phyloP scores from a whole-genome alignment of 2,113 vertebrate genomes.

The Oxygymnocypris stewartii region DNA sequence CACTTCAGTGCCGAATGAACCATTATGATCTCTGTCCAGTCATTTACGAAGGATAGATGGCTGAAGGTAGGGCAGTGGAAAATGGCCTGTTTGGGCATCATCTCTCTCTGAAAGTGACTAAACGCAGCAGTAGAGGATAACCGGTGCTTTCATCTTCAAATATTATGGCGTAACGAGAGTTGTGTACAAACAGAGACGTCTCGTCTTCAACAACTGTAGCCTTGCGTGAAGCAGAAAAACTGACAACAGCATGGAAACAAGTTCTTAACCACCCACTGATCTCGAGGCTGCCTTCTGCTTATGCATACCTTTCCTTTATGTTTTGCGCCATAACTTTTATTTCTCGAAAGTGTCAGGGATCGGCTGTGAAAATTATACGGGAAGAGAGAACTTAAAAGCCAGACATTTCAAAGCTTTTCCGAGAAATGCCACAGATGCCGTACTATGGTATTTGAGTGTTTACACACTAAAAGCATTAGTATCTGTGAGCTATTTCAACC shows the following conservation, averaged over 20 bases:
- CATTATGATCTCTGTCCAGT: conserved; percentile 38
- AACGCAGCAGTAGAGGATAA: not conserved
- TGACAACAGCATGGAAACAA: not conserved
- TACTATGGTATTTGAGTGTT: not conserved
- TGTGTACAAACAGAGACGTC: not conserved
- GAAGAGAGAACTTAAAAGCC: conserved; percentile 27
- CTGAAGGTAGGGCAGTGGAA: conserved; percentile 20
- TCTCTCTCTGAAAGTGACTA: conserved; percentile 1
- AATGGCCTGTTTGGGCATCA: not conserved
- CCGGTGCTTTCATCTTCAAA: conserved; percentile 11
- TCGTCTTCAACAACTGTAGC: not conserved
- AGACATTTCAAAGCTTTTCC: conserved; percentile 9
- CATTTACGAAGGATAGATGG: conserved; percentile 41
- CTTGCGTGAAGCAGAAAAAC: conserved; percentile 6
- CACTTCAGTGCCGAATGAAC: conserved; percentile 16
- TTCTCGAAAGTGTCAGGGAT: conserved; percentile 53
- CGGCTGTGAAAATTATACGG: conserved; percentile 17
- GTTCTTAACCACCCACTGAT: conserved; percentile 18
- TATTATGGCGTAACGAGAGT: not conserved
- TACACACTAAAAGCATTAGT: not conserved
- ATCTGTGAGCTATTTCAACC: not conserved
- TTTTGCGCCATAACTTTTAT: conserved; percentile 33
- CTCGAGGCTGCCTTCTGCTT: not conserved
- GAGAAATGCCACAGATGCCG: not conserved
- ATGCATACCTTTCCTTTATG: conserved; percentile 17